Base-by-base conservation (phyloP, 2,888 invertebrate genomes). In the Heliconius ethilla region DNA sequence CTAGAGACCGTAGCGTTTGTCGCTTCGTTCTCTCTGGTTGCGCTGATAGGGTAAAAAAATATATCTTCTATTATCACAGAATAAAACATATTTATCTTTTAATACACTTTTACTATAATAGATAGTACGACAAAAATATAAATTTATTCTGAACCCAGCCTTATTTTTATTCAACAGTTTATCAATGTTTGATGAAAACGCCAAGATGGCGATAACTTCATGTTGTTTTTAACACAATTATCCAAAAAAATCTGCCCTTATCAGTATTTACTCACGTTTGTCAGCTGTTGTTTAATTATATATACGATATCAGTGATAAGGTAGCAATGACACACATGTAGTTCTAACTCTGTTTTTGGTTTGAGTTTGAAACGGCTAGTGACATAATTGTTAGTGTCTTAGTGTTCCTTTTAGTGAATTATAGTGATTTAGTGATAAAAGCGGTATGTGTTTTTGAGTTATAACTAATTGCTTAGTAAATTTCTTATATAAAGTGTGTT, bases 271-370 rank as follows among this genome's bases (percentile, higher is more conserved):
- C 70, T 45, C 70, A 65, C 63, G 27, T 74, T 72, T 67, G 75
- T 78, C 75, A 79, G 76, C 77, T 78, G 80, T 75, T 72, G 79
- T 77, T 82, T 83, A 84, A 83, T 83, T 83, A 83, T 78, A 77
- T 83, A 81, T 78, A 77, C 76, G 75, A 82, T 83, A 84, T 83
- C 83, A 78, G 22, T 76, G 84, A 84, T 84, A 84, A 82, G 63
- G 75, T 74, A 79, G 29, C 80, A 81, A 81, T 84, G 83, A 83
- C 83, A 82, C 83, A 82, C 75, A 84, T 81, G 74, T 67, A 67
- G 67, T 37, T 75, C 66, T 11, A n/a, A 25, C 40, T 67, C 37
- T 67, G 37, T 67, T 63, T 63, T 40, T 40, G n/a, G n/a, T 63
- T 63, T 40, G 65, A 67, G 67, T 67, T 67, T 67, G 22, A n/a